Conservation (phyloP, 2,113 vertebrate genomes). For the Leptobrachium leishanense region DNA sequence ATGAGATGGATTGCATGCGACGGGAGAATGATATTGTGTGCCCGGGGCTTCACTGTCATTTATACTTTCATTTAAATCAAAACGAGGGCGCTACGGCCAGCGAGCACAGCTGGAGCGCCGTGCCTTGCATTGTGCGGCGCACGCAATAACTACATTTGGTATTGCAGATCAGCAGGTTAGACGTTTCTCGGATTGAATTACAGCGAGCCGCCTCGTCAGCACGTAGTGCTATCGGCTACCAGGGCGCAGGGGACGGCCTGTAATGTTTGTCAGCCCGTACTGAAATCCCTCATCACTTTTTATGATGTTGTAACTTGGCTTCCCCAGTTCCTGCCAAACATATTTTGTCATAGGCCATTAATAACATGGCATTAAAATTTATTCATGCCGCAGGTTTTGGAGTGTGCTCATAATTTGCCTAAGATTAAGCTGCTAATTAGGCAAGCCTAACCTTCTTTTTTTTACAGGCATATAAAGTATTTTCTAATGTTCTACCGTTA, state of each 20-base stretch:
- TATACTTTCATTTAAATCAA: conserved; percentile 44
- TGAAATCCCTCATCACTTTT: conserved; percentile 5
- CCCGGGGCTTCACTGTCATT: conserved; percentile 29
- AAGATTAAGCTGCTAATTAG: conserved; percentile 4
- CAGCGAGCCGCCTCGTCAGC: neutral
- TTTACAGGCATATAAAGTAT: conserved; percentile 7
- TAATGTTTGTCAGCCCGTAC: neutral
- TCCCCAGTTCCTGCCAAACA: conserved; percentile 6
- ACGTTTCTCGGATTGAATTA: conserved; percentile 8
- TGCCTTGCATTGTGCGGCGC: neutral
- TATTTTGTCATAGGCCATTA: conserved; percentile 9
- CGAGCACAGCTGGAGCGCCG: conserved; percentile 24
- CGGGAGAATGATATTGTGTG: conserved; percentile 25
- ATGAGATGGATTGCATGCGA: conserved; percentile 39
- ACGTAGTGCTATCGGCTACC: neutral
- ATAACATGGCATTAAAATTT: neutral
- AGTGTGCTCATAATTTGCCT: neutral
- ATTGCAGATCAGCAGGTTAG: conserved; percentile 1
- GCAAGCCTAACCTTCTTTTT: neutral
- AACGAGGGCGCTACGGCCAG: conserved; percentile 9
- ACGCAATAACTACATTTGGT: conserved; percentile 19
- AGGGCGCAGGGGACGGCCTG: too few species aligned
- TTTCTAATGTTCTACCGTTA: neutral
- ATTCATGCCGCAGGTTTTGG: neutral
- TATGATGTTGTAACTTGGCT: neutral